These are phyloP conservation scores for Drosophila pseudotakahashii DNA, from an alignment of 2,888 invertebrate species.

Conservation along the genomic window DNA sequence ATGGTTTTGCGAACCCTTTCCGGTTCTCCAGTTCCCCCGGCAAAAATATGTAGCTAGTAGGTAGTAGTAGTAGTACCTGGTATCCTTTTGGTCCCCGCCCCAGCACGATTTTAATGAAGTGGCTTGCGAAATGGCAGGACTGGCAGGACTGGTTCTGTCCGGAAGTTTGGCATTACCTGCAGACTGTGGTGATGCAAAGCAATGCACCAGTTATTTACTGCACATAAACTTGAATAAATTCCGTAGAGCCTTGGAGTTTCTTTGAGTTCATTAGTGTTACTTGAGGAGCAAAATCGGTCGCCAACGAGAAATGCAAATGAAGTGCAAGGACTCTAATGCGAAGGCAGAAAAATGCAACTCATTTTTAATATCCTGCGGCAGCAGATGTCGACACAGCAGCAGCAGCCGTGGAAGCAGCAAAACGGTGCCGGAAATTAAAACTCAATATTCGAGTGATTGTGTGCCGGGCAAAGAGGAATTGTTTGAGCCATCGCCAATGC, in stretches of 20 bases:
- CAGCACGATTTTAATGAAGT: slow-evolving; percentile 64
- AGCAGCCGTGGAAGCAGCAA: slow-evolving; percentile 26
- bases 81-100: neutral
- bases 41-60: slow-evolving; percentile 9
- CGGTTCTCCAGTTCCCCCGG: neutral
- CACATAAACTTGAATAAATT: slow-evolving; percentile 52
- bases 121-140: slow-evolving; percentile 42
- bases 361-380: slow-evolving; percentile 76
- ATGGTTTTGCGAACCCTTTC: slow-evolving; percentile 42
- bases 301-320: slow-evolving; percentile 38
- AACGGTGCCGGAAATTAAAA: slow-evolving; percentile 75
- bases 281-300: slow-evolving; percentile 9
- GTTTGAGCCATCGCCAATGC: slow-evolving; percentile 46
- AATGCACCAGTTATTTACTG: slow-evolving; percentile 62
- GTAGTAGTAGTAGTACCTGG: too few relatives aligned
- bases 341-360: slow-evolving; percentile 56
- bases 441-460: slow-evolving; percentile 77
- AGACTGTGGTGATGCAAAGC: slow-evolving; percentile 44
- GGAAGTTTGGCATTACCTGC: slow-evolving; percentile 71
- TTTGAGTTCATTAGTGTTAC: slow-evolving; percentile 66
- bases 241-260: slow-evolving; percentile 25
- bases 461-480: slow-evolving; percentile 35
- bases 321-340: slow-evolving; percentile 33
- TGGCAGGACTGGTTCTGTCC: slow-evolving; percentile 12
- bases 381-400: slow-evolving; percentile 61